These are phyloP conservation scores for Arizona elegans DNA, from an alignment of 2,113 vertebrate genomes.

Conservation along the genomic window DNA sequence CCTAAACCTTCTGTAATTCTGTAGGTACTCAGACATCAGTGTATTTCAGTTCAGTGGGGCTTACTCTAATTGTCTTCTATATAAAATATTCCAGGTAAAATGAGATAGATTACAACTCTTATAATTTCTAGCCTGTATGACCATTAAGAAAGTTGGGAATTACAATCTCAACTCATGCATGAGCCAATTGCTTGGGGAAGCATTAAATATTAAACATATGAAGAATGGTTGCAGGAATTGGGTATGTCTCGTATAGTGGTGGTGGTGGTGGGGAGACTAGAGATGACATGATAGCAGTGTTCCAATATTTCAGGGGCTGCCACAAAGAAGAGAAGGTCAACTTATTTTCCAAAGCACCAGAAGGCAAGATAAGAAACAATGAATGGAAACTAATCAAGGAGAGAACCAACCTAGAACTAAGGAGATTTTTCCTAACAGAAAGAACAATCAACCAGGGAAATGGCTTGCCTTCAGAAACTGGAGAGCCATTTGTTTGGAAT, in stretches of 20 bases:
- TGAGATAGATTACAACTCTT: not conserved
- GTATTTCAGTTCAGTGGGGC: not conserved
- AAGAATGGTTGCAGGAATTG: not conserved
- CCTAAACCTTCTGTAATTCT: not conserved
- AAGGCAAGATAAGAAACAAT: not conserved
- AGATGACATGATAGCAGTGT: not conserved
- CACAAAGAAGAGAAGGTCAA: not conserved
- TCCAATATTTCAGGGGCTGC: not conserved
- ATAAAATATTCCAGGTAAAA: not conserved
- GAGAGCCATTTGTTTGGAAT: not conserved
- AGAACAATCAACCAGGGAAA: not conserved
- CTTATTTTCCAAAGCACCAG: not conserved
- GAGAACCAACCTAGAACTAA: not conserved
- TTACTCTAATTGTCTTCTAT: not conserved
- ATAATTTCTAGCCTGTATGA: not conserved
- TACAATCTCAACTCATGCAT: not conserved
- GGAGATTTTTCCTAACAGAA: not conserved
- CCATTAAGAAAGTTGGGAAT: not conserved
- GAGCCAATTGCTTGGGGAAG: not conserved
- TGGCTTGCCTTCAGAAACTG: not conserved
- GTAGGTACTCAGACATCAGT: not conserved
- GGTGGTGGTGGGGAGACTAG: rapidly evolving
- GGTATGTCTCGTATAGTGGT: not conserved
- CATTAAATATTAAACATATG: not conserved
- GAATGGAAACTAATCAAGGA: not conserved